Percentiles rank a stretch among this genome's conserved stretches.
phyloP scores from a whole-genome alignment of 2,113 vertebrate species.

The Mandrillus leucophaeus region DNA sequence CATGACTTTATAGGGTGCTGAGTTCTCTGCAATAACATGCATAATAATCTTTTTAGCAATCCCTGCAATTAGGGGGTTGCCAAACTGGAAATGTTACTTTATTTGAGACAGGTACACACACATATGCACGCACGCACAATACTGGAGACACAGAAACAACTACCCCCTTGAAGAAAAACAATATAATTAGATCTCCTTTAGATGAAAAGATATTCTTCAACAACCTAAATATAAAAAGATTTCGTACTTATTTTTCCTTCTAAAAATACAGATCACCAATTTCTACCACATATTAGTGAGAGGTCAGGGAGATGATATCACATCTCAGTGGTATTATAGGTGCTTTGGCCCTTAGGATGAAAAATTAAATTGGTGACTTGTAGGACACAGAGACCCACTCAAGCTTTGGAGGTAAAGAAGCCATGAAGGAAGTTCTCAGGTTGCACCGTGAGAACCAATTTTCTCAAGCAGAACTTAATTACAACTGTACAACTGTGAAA shows the following conservation, averaged over 20 bases:
- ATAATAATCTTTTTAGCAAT: slow-evolving; percentile 77
- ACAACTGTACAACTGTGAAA: slow-evolving; percentile 63
- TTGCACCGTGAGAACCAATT: slow-evolving; percentile 65
- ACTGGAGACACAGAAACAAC: slow-evolving; percentile 54
- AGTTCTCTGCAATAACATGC: slow-evolving; percentile 73
- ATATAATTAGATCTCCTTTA: slow-evolving; percentile 59
- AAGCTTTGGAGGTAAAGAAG: slow-evolving; percentile 26
- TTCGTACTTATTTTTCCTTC: not conserved
- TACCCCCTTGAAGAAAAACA: slow-evolving; percentile 57
- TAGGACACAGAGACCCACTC: not conserved
- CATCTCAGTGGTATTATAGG: not conserved
- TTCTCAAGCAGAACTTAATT: slow-evolving; percentile 71
- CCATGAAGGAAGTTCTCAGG: slow-evolving; percentile 38
- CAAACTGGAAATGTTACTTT: slow-evolving; percentile 77
- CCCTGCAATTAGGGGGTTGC: slow-evolving; percentile 78
- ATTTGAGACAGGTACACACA: slow-evolving; percentile 65
- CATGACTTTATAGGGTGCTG: slow-evolving; percentile 67
- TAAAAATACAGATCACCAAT: not conserved
- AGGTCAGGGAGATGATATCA: not conserved
- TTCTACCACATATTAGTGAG: not conserved
- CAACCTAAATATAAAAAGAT: slow-evolving; percentile 49
- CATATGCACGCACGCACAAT: slow-evolving; percentile 27
- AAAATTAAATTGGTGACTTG: not conserved
- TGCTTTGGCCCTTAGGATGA: not conserved
- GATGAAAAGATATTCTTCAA: slow-evolving; percentile 64